Percentiles rank a stretch among this genome's conserved stretches.
Conservation (phyloP, 2,888 invertebrate species). For the Acleris cristana region DNA sequence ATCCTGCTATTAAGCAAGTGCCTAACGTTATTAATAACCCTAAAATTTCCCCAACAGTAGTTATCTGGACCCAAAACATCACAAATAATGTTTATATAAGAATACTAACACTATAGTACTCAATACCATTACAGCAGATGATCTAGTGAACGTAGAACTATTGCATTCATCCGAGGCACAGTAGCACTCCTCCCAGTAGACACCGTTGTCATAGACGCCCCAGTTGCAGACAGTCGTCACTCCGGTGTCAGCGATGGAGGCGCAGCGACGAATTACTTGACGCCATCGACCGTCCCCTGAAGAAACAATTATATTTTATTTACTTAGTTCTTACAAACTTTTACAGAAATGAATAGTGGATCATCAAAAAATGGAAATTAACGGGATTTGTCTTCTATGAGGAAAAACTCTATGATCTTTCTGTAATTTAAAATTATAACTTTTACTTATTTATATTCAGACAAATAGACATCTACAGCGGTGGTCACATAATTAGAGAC, state of each 20-base stretch:
- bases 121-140: constrained; percentile 53
- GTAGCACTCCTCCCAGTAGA: constrained; percentile 98
- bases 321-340: background rate
- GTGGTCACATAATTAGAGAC: no score
- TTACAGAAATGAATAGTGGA: background rate
- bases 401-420: no score
- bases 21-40: no score
- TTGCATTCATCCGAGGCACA: constrained; percentile 97
- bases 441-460: no score
- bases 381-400: background rate
- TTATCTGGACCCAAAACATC: constrained; percentile 31
- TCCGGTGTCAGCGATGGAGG: constrained; percentile 94
- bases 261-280: constrained; percentile 94
- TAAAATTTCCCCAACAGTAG: no score
- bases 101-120: constrained; percentile 41
- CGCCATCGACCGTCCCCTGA: constrained; percentile 98
- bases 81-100: constrained; percentile 33
- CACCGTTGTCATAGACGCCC: constrained; percentile 97
- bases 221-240: constrained; percentile 98
- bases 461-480: no score
- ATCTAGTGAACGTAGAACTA: constrained; percentile 52
- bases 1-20: no score
- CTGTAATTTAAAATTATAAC: no score
- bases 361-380: background rate
- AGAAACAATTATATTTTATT: constrained; percentile 40